phyloP scores from a whole-genome alignment of 1,140 invertebrate genomes.

The Camponotus pennsylvanicus region DNA sequence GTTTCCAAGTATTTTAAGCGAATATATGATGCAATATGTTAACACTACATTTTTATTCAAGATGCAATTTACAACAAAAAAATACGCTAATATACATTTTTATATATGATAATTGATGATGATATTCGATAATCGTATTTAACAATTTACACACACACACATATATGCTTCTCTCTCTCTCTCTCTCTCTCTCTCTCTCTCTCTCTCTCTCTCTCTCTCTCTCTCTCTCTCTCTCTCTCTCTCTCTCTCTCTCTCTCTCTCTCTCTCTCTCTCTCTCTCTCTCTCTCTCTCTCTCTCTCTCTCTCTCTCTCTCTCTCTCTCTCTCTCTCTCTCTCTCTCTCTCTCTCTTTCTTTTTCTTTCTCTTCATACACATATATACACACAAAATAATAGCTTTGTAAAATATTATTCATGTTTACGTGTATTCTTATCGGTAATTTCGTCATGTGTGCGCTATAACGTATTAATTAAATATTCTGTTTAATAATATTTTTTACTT shows the following conservation, averaged over 20 bases:
- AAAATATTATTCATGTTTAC: conserved; percentile 1
- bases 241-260: neutral
- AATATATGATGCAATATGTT: conserved; percentile 11
- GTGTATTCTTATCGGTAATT: conserved; percentile 14
- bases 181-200: neutral
- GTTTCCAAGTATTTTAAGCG: conserved; percentile 22
- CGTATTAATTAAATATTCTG: conserved; percentile 4
- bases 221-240: too few species aligned
- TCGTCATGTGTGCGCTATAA: neutral
- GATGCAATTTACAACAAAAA: neutral
- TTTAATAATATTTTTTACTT: neutral
- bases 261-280: neutral
- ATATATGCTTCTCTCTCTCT: neutral
- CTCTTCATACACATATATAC: neutral
- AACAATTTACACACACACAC: neutral
- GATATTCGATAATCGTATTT: neutral
- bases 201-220: too few species aligned
- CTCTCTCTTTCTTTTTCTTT: neutral
- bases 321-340: neutral
- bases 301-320: neutral
- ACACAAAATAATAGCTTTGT: neutral
- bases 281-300: neutral
- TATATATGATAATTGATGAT: neutral
- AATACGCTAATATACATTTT: neutral
- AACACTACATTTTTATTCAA: neutral